A percentile compares a stretch with the other conserved stretches of the same genome.
phyloP scores from a whole-genome alignment of 2,888 invertebrate species.

The Nomada lathburiana region DNA sequence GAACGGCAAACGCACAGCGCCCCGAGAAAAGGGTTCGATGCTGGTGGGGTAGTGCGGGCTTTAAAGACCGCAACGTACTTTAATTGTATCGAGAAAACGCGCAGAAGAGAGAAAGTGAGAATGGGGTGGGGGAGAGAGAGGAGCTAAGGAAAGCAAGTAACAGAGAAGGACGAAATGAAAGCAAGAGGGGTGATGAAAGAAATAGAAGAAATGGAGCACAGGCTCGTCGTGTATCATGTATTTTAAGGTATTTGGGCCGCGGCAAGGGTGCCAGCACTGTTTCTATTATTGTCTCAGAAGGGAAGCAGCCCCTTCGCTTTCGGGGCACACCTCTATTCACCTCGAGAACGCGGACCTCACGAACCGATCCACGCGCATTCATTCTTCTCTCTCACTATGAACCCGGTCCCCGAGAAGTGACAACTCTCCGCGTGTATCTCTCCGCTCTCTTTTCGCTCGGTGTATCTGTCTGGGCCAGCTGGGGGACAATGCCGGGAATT shows the following conservation, averaged over 20 bases:
- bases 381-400: slow-evolving; percentile 15
- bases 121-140: slow-evolving; percentile 21
- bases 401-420: slow-evolving; percentile 57
- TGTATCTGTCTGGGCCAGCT: slow-evolving; percentile 71
- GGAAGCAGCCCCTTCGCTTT: slow-evolving; percentile 63
- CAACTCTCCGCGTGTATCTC: slow-evolving; percentile 54
- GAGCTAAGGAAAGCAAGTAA: slow-evolving; percentile 3
- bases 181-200: slow-evolving; percentile 25
- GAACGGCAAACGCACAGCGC: slow-evolving; percentile 62
- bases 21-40: neutral
- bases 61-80: slow-evolving; percentile 82
- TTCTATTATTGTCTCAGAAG: slow-evolving; percentile 83
- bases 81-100: slow-evolving; percentile 79
- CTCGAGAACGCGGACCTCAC: slow-evolving; percentile 41
- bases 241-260: slow-evolving; percentile 77
- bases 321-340: slow-evolving; percentile 43
- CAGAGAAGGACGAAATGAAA: slow-evolving; percentile 16
- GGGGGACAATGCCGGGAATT: slow-evolving; percentile 75
- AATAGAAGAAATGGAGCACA: slow-evolving; percentile 42
- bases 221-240: slow-evolving; percentile 71
- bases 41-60: slow-evolving; percentile 31
- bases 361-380: slow-evolving; percentile 57
- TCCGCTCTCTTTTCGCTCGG: slow-evolving; percentile 18
- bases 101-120: neutral
- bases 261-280: slow-evolving; percentile 78